A percentile compares a stretch with the other conserved stretches of the same genome.
These are phyloP conservation scores for Boleophthalmus pectinirostris DNA, from an alignment of 2,113 vertebrate species.

Conservation along the genomic window DNA sequence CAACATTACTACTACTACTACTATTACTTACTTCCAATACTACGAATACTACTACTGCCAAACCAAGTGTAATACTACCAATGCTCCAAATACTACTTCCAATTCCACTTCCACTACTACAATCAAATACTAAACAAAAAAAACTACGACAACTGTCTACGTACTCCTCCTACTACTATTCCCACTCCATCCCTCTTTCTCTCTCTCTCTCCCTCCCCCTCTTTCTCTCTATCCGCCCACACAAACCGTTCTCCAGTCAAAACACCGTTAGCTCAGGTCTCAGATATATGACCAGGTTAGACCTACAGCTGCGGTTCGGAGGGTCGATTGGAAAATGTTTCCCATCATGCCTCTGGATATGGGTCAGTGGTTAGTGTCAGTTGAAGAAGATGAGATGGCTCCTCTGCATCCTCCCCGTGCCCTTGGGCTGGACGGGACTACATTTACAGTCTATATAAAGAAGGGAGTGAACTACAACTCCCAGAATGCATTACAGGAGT, in stretches of 20 bases:
- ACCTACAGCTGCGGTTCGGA: conserved; percentile 57
- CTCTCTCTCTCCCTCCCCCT: no score
- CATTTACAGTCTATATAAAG: conserved; percentile 41
- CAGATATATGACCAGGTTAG: conserved; percentile 67
- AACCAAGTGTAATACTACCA: no score
- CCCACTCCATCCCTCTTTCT: no score
- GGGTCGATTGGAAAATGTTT: conserved; percentile 72
- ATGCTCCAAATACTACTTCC: no score
- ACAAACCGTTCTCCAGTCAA: conserved; percentile 60
- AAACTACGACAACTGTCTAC: no score
- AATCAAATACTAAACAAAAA: no score
- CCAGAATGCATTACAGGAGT: background rate
- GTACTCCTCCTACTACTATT: no score
- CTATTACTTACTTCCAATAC: background rate
- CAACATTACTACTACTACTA: no score
- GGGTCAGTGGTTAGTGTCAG: conserved; percentile 68
- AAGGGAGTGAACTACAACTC: conserved; percentile 12
- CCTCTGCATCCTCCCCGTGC: conserved; percentile 49
- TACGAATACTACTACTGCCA: background rate
- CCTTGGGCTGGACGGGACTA: conserved; percentile 62
- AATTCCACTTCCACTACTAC: no score
- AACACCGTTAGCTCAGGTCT: conserved; percentile 77
- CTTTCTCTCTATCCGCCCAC: no score
- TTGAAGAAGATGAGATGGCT: conserved; percentile 62
- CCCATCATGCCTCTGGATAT: conserved; percentile 63